A percentile compares a stretch with the other conserved stretches of the same genome.
Evolutionary conservation across 2,888 invertebrate genomes (phyloP).

Genomic region (Stenoptilia bipunctidactyla): DNA sequence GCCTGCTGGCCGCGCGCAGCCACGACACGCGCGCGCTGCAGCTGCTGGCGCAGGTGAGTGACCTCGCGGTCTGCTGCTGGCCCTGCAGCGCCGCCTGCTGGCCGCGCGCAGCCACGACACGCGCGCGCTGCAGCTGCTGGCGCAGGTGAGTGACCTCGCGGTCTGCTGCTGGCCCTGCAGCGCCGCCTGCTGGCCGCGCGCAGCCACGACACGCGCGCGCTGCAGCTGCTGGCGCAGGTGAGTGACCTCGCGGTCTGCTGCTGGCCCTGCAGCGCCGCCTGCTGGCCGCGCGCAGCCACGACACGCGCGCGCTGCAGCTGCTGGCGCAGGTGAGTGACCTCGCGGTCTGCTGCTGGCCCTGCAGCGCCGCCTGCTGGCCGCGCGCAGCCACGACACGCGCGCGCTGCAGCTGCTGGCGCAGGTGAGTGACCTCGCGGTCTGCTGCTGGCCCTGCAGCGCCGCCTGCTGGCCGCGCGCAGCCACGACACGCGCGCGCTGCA

Average conservation of each 20-base stretch:
- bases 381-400: slow-evolving; percentile 84
- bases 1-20: slow-evolving; percentile 75
- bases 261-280: slow-evolving; percentile 75
- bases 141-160: slow-evolving; percentile 48
- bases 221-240: slow-evolving; percentile 69
- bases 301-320: slow-evolving; percentile 80
- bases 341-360: slow-evolving; percentile 72
- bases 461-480: slow-evolving; percentile 75
- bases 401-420: slow-evolving; percentile 73
- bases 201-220: slow-evolving; percentile 85
- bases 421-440: slow-evolving; percentile 62
- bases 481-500: slow-evolving; percentile 86
- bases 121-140: slow-evolving; percentile 74
- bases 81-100: slow-evolving; percentile 76
- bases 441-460: slow-evolving; percentile 73
- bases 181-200: slow-evolving; percentile 73
- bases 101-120: slow-evolving; percentile 82
- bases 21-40: slow-evolving; percentile 86
- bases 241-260: slow-evolving; percentile 68
- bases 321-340: slow-evolving; percentile 58
- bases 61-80: slow-evolving; percentile 66
- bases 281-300: slow-evolving; percentile 78
- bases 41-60: slow-evolving; percentile 53
- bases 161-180: slow-evolving; percentile 74
- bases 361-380: slow-evolving; percentile 74